Base-by-base conservation (phyloP, 2,888 invertebrate species). In the Periphyllus acericola region DNA sequence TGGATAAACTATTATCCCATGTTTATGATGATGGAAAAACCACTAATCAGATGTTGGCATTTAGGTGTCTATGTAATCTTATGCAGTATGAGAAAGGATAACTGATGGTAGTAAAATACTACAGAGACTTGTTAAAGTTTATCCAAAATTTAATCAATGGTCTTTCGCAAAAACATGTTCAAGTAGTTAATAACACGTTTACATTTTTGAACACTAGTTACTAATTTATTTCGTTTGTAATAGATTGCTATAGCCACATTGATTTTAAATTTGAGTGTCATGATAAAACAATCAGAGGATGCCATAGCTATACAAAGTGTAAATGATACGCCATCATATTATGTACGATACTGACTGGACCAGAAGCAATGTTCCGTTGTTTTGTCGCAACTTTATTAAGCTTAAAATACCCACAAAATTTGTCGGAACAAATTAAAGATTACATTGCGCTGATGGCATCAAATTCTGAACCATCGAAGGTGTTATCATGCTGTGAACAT, bases 31-130 rank as follows among this genome's bases (percentile, higher is more conserved):
- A 82, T 79, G 88, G 89, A 17, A 89, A 89, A 14, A 72, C 94
- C 1, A 94, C 95, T 0, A 96, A 97, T 91, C 95, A 95, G 90
- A 93, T 98, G 92, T 93, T 98, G 89, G 93, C 95, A 2, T 93
- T 97, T 90, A 94, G 97, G 21, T 94, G 95, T 78, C 91, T 98
- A 1, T 95, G 95, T 90, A 99, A 99, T 92, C 94, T 97, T 91
- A 96, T 97, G 92, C 92, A 93, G 32, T 95, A 96, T 90, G 92
- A 93, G 87, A 91, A 92, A 9, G 95, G 95, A 0, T 95, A 95
- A 91, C 92, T 93, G 91, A 90, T 95, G 76, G 93, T 95, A 81
- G 91, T 94, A 75, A 92, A 93, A 0, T 93, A 94, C 76, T 92
- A 93, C 72, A 94, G 94, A 89, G 92, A 92, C 76, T 91, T 94